Evolutionary conservation across 2,888 invertebrate species (phyloP).

Genomic region (Brenthis ino): DNA sequence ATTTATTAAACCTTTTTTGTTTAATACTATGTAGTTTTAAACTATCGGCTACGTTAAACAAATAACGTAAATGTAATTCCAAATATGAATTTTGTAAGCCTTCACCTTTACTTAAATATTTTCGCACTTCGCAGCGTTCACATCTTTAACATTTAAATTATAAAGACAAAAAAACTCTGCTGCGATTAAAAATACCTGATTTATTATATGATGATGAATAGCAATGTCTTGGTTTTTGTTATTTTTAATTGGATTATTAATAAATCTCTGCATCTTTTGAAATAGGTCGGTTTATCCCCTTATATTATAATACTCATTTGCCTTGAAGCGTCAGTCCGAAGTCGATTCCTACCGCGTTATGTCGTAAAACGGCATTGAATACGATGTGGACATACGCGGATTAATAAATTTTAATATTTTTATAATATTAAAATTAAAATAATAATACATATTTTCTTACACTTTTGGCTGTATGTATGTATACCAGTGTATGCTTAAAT

Average conservation of each 20-base stretch:
- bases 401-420: constrained; percentile 5
- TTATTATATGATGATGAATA: background rate
- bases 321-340: constrained; percentile 44
- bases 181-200: background rate
- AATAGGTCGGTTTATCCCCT: constrained; percentile 31
- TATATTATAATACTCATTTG: constrained; percentile 37
- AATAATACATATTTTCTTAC: background rate
- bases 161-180: too few relatives aligned
- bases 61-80: too few relatives aligned
- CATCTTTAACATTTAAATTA: too few relatives aligned
- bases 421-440: background rate
- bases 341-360: constrained; percentile 28
- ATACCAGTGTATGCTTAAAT: background rate
- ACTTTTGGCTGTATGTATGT: constrained; percentile 6
- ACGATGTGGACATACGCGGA: constrained; percentile 14
- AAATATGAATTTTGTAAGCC: too few relatives aligned
- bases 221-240: background rate
- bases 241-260: background rate
- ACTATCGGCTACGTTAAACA: too few relatives aligned
- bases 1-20: too few relatives aligned
- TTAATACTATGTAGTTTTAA: too few relatives aligned
- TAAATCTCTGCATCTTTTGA: constrained; percentile 16
- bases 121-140: too few relatives aligned
- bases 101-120: too few relatives aligned
- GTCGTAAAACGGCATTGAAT: constrained; percentile 37